Percentiles rank a stretch among this genome's conserved stretches.
Evolutionary conservation across 2,888 invertebrate species (phyloP).

Genomic region (Drosophila infuscata): DNA sequence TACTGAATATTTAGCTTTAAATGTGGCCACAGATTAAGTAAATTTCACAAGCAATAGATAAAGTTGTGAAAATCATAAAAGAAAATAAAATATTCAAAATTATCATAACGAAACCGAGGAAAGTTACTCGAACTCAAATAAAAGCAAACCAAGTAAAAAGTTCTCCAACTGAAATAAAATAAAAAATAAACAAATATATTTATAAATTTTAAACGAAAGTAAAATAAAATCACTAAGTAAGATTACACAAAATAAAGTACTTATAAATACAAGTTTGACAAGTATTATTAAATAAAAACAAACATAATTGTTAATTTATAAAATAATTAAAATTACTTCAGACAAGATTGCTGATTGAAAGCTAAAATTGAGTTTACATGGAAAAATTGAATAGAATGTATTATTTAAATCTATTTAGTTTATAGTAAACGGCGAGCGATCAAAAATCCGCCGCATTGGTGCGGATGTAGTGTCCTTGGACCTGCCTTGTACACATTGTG

Average conservation of each 20-base stretch:
- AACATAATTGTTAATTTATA: background rate
- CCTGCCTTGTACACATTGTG: too few species aligned
- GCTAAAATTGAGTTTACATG: too few species aligned
- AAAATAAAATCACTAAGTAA: background rate
- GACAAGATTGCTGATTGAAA: background rate
- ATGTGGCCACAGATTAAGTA: constrained; percentile 11
- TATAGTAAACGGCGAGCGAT: too few species aligned
- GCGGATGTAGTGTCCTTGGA: too few species aligned
- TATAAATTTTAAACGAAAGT: too few species aligned
- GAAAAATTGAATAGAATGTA: too few species aligned
- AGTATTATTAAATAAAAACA: background rate
- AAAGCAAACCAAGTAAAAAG: background rate
- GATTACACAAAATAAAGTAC: too few species aligned
- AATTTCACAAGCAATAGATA: background rate
- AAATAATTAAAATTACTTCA: background rate
- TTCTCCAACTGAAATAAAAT: background rate
- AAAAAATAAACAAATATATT: too few species aligned
- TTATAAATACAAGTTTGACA: too few species aligned
- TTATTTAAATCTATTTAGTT: too few species aligned
- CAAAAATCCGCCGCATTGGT: too few species aligned
- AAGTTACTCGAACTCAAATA: background rate
- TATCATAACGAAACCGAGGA: background rate
- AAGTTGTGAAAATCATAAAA: background rate
- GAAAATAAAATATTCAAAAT: background rate
- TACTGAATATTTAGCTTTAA: constrained; percentile 44